phyloP scores from a whole-genome alignment of 2,797 vertebrate species.

The Hoplostethus mediterraneus region DNA sequence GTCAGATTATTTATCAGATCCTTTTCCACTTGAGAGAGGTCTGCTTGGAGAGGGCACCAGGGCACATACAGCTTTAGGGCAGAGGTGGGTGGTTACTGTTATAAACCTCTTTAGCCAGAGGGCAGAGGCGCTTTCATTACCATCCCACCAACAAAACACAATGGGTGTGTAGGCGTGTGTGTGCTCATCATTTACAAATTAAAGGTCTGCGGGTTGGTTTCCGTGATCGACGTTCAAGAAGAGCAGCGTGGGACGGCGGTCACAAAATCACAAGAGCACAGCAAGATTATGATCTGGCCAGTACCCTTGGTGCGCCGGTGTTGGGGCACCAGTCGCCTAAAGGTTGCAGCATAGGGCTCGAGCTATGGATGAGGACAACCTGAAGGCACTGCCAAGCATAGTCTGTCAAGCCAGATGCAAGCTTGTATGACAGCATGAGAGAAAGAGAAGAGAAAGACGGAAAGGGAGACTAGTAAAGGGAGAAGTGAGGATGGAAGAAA shows the following conservation, averaged over 20 bases:
- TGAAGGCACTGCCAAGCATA: too few relatives aligned
- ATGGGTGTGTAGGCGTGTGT: background rate
- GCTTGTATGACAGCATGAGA: background rate
- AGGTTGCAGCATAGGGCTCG: background rate
- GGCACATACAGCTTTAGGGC: slow-evolving; percentile 46
- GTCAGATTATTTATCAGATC: slow-evolving; percentile 52
- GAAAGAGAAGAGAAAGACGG: too few relatives aligned
- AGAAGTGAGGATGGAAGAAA: background rate
- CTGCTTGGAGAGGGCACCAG: slow-evolving; percentile 40
- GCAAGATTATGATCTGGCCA: slow-evolving; percentile 2
- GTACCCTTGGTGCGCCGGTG: background rate
- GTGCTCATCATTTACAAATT: background rate
- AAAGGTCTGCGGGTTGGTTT: background rate
- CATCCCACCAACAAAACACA: background rate
- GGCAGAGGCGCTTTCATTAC: slow-evolving; percentile 23
- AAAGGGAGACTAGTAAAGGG: too few relatives aligned
- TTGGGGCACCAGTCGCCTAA: background rate
- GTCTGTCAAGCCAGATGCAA: slow-evolving; percentile 1
- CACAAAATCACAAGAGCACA: slow-evolving; percentile 14
- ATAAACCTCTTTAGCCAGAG: slow-evolving; percentile 54
- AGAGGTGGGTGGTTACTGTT: slow-evolving; percentile 46
- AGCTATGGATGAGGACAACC: slow-evolving; percentile 1
- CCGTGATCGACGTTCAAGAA: slow-evolving; percentile 29
- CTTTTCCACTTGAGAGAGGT: slow-evolving; percentile 43
- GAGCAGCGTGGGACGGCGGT: slow-evolving; percentile 10